Base-by-base conservation (phyloP, 1,140 invertebrate species). In the Drosophila carrolli region DNA sequence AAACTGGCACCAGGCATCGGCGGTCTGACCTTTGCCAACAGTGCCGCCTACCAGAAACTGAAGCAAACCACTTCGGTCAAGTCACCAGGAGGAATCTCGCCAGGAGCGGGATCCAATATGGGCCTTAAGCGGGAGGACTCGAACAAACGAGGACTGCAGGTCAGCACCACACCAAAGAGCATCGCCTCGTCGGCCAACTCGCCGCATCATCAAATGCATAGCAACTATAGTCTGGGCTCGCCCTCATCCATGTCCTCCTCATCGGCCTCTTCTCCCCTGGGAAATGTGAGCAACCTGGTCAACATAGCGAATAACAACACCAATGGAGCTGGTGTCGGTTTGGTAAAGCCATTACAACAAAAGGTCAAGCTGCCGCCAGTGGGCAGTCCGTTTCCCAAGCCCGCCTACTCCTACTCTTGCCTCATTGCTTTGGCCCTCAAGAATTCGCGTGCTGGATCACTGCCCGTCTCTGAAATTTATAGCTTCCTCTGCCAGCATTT, bases 401-500 rank as follows among this genome's bases (percentile, higher is more conserved):
- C 98, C 0, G 97, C 97, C 0, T 99, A 99, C 93, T 99, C 98
- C 1, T 99, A 99, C 90, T 98, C 97, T 37, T 99, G 98, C 93
- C 94, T 99, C 61, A 99, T 99, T 88, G 98, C 98, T 2, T 96
- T 99, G 96, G 98, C 98, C 3, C 93, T 99, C 51, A 99, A 99
- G 93, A 99, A 99, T 92, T 99, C 98, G 55, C 95, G 96, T 78
- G 97, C 96, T 57, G 98, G 98, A 50, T 98, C 97, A 82, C 93
- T 99, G 79, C 98, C 98, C 2, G 98, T 99, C 7, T 98, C 98
- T 7, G 98, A 99, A 94, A 99, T 99, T 72, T 99, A 99, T 93
- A 98, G 97, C 92, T 99, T 99, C 92, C 99, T 99, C 96, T 99
- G 97, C 93, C 97, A 98, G 93, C 98, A 99, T 92, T 99, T 99